Percentiles rank a stretch among this genome's conserved stretches.
These are phyloP conservation scores for Thereuonema tuberculata DNA, from an alignment of 1,140 invertebrate genomes.

Conservation along the genomic window DNA sequence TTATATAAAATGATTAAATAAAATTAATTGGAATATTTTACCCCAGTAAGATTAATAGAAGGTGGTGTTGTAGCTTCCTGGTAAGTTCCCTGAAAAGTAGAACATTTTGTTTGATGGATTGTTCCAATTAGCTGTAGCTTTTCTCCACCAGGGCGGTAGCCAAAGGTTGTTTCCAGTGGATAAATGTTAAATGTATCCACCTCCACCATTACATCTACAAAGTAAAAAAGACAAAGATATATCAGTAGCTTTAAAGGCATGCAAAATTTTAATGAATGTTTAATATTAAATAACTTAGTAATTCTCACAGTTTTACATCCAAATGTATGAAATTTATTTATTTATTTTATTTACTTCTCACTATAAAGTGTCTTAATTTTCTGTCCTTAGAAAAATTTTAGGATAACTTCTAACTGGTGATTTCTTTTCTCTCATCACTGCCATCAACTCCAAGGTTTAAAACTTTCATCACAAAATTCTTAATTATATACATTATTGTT, in stretches of 20 bases:
- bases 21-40: no score
- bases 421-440: not conserved
- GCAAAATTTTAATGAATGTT: not conserved
- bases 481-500: no score
- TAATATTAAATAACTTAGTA: no score
- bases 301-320: no score
- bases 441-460: no score
- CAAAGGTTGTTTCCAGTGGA: constrained; percentile 24
- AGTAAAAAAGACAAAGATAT: not conserved
- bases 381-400: not conserved
- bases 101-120: constrained; percentile 20
- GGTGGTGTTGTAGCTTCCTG: not conserved
- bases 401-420: not conserved
- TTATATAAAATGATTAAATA: no score
- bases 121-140: constrained; percentile 17
- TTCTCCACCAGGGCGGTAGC: constrained; percentile 20
- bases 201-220: constrained; percentile 23
- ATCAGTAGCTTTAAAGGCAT: not conserved
- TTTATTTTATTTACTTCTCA: no score
- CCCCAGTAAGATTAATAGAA: not conserved
- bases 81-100: not conserved
- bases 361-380: not conserved
- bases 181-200: constrained; percentile 19
- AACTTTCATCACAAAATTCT: no score
- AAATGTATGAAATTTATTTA: no score